Evolutionary conservation across 1,140 invertebrate genomes (phyloP), one percentile per base, ranked within the genome.

Genomic region (Muscidifurax raptorellus): DNA sequence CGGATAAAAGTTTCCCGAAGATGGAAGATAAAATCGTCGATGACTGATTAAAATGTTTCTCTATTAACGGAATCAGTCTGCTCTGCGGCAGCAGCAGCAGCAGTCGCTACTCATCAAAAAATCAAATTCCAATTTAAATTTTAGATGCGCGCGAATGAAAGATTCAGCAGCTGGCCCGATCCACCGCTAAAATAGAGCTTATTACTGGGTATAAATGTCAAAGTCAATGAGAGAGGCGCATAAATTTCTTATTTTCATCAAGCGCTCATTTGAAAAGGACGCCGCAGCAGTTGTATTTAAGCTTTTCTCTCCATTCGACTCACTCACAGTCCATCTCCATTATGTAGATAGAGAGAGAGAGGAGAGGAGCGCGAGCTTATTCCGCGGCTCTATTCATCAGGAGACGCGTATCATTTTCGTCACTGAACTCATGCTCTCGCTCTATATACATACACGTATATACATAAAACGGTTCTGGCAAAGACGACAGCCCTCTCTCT

Each of bases 361-460:
- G 36, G 36, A 0, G 44, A 22, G 32, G 72, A 44, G 32, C 12
- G 69, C 18, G 67, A n/a, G 27, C 59, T 36, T 36, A 80, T 69
- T 80, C 67, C 79, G 36, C 18, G 25, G 27, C 30, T 52, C 44
- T 59, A 81, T 81, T 72, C 36, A 52, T 81, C 22, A 47, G 36
- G 18, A 75, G 47, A 66, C n/a, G 44, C 44, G 40, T 28, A 79
- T 83, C 82, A 83, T 78, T 83, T 79, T 76, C 32, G 82, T 52
- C 82, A 83, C 82, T 72, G 76, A 59, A 78, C 2, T 71, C 28
- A 13, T 27, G 59, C 36, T 47, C 36, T 32, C 10, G 32, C 25
- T 67, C 25, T 15, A 13, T 28, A 40, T 12, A 40, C 36, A 40
- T 10, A 12, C 9, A 40, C 6, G 36, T 40, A 40, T 9, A 10